Base-by-base conservation (phyloP, 2,113 vertebrate genomes). In the Epinephelus lanceolatus region DNA sequence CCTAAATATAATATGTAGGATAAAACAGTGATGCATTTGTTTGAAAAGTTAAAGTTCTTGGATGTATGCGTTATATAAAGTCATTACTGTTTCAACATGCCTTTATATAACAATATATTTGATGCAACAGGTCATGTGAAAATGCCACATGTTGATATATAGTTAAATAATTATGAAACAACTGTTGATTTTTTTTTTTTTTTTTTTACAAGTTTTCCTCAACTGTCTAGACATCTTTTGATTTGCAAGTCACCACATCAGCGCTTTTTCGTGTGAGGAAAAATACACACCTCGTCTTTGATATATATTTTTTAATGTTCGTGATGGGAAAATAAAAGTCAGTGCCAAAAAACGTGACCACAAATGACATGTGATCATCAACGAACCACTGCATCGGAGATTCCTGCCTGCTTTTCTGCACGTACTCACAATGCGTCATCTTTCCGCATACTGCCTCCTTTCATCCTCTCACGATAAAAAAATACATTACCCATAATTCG, bases 401-500 rank as follows among this genome's bases (percentile, higher is more conserved):
- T 76, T 33, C 75, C 72, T 90, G 90, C 92, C 91, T 94, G 94
- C 88, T 51, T 53, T 76, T 49, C 87, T 59, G 93, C 94, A 95
- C 95, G 94, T 95, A 93, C 88, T 87, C 91, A 86, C 14, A 79
- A 71, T 93, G 92, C 94, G 92, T 91, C 88, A 92, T 84, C 51
- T 80, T 71, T 72, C 68, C 79, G 56, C 83, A 81, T 19, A 6
- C 33, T 61, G 42, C 62, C 17, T 30, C 37, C 11, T 21, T 21
- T 33, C 60, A 33, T 40, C 3, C 17, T 23, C 13, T 15, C 18
- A 4, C 17, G 17, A 1, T 1, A 27, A 51, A n/a, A 37, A 37
- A 53, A n/a, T 4, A 49, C 37, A 87, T 23, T 75, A 57, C 61
- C 62, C 67, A 68, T 0, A 21, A 71, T 70, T 23, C 4, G 25